phyloP scores from a whole-genome alignment of 2,888 invertebrate genomes.

The Netelia inedita region DNA sequence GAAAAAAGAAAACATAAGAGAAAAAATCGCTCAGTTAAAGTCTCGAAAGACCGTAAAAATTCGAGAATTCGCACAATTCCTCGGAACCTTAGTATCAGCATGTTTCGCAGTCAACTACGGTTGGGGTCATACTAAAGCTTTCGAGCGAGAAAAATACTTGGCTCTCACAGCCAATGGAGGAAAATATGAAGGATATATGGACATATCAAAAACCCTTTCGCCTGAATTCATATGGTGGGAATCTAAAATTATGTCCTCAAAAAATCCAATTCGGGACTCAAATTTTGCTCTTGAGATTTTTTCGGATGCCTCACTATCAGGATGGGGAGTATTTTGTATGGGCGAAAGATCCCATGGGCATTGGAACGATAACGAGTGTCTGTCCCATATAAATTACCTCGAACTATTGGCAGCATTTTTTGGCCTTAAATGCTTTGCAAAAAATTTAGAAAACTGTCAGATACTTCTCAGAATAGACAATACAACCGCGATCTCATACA shows the following conservation, averaged over 20 bases:
- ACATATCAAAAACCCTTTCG: not conserved
- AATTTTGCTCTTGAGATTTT: slow-evolving; percentile 11
- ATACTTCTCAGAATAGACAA: slow-evolving; percentile 39
- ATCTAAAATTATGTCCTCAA: not conserved
- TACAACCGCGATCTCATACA: slow-evolving; percentile 44
- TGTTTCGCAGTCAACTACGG: slow-evolving; percentile 14
- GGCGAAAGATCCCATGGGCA: slow-evolving; percentile 11
- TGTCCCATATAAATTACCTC: not conserved
- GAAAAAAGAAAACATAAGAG: not conserved
- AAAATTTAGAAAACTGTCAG: not conserved
- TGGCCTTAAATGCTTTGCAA: slow-evolving; percentile 1
- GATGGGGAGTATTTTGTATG: slow-evolving; percentile 11
- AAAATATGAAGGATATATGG: slow-evolving; percentile 12
- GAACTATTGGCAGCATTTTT: not conserved
- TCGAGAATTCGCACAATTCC: slow-evolving; percentile 16
- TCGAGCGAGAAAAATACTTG: slow-evolving; percentile 29
- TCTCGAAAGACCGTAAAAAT: not conserved
- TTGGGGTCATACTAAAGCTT: slow-evolving; percentile 1
- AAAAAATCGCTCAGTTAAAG: not conserved
- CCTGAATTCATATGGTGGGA: slow-evolving; percentile 31
- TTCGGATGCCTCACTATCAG: slow-evolving; percentile 32
- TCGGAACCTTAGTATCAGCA: slow-evolving; percentile 4
- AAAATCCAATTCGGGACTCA: not conserved
- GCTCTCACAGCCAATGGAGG: not conserved
- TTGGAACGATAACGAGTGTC: not conserved